These are phyloP conservation scores for Otus sunia DNA, from an alignment of 2,113 vertebrate species.

Conservation along the genomic window DNA sequence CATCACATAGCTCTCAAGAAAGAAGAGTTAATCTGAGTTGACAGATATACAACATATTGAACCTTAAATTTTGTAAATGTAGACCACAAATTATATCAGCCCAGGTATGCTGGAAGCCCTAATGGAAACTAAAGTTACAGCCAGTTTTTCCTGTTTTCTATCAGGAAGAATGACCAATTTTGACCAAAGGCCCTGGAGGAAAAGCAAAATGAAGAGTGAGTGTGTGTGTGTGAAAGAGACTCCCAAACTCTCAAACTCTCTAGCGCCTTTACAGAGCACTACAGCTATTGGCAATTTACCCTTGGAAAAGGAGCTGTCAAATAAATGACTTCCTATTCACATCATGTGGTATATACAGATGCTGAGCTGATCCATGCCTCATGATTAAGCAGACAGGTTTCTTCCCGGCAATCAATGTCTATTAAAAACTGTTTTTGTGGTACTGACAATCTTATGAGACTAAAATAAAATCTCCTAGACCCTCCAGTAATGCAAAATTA, in stretches of 20 bases:
- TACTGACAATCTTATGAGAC: neutral
- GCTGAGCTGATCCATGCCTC: conserved; percentile 32
- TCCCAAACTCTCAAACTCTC: neutral
- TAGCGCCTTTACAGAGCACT: neutral
- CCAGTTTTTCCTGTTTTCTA: neutral
- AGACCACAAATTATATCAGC: neutral
- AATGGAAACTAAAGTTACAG: neutral
- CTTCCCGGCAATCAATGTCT: conserved; percentile 41
- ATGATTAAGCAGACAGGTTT: conserved; percentile 20
- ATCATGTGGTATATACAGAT: neutral
- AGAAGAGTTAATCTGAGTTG: neutral
- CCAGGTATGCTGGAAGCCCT: neutral
- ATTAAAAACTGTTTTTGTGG: conserved; percentile 58
- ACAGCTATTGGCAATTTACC: neutral
- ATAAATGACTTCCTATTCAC: neutral
- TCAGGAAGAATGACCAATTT: neutral
- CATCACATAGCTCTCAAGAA: neutral
- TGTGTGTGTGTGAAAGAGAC: neutral
- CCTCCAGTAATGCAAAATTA: conserved; percentile 36
- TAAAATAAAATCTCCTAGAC: conserved; percentile 17
- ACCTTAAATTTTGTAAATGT: neutral
- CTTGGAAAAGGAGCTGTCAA: neutral
- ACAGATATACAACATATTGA: neutral
- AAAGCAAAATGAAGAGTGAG: neutral
- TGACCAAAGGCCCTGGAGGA: neutral